A percentile compares a stretch with the other conserved stretches of the same genome.
Evolutionary conservation across 1,140 invertebrate genomes (phyloP).

Genomic region (Cydia fagiglandana): DNA sequence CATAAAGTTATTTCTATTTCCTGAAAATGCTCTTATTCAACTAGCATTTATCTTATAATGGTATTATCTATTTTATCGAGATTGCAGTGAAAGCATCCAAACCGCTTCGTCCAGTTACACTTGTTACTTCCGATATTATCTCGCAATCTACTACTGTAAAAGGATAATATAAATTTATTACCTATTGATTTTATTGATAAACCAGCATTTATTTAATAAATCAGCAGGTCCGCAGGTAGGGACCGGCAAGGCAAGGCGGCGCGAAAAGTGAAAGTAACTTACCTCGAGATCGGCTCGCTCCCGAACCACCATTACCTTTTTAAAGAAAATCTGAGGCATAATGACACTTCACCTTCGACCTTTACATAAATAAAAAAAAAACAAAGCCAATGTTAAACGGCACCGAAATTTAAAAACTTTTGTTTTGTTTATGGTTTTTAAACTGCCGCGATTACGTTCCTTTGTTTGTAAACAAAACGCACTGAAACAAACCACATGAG

Average conservation of each 20-base stretch:
- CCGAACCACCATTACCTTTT: constrained; percentile 75
- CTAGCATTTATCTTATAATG: neutral
- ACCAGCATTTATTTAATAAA: constrained; percentile 13
- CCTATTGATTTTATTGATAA: constrained; percentile 10
- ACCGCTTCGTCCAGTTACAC: neutral
- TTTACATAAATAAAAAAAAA: constrained; percentile 42
- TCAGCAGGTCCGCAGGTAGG: constrained; percentile 30
- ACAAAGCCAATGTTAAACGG: constrained; percentile 34
- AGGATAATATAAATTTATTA: constrained; percentile 13
- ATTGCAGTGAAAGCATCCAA: constrained; percentile 1
- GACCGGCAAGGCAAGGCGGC: constrained; percentile 33
- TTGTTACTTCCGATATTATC: neutral
- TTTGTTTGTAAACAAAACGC: constrained; percentile 36
- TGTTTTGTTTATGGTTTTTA: constrained; percentile 28
- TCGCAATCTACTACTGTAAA: neutral
- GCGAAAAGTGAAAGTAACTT: constrained; percentile 72
- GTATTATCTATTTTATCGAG: neutral
- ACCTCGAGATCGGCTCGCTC: constrained; percentile 70
- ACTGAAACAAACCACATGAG: constrained; percentile 38
- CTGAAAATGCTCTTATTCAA: neutral
- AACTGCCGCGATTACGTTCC: constrained; percentile 34
- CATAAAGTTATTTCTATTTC: neutral
- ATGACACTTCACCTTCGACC: constrained; percentile 55
- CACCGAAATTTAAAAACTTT: constrained; percentile 22
- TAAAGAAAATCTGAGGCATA: constrained; percentile 78